These are phyloP conservation scores for Anthopleura sola DNA, from an alignment of 64 coral and sea anemone species.

Conservation along the genomic window DNA sequence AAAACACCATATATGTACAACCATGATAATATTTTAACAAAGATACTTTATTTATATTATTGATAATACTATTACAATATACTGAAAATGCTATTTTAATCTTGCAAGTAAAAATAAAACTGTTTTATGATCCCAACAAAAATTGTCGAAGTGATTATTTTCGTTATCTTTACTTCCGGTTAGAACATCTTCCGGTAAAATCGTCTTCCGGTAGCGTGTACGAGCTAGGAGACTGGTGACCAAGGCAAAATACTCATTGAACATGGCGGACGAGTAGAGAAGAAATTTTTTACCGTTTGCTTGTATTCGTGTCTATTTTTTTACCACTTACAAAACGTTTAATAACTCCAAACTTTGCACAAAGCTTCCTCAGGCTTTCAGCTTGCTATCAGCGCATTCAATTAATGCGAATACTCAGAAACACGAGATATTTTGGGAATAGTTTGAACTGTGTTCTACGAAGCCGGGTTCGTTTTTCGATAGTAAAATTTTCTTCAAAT, in stretches of 20 bases:
- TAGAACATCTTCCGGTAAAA: not conserved
- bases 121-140: not conserved
- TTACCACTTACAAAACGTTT: not conserved
- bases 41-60: too few relatives aligned
- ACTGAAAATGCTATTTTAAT: not conserved
- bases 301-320: not conserved
- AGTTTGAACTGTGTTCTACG: not conserved
- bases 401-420: not conserved
- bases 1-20: too few relatives aligned
- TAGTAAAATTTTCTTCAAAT: conserved; percentile 9
- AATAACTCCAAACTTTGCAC: not conserved
- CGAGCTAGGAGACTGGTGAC: not conserved
- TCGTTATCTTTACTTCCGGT: not conserved
- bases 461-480: not conserved
- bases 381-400: not conserved
- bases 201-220: not conserved
- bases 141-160: not conserved
- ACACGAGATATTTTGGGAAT: conserved; percentile 7
- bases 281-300: not conserved
- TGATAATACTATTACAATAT: too few relatives aligned
- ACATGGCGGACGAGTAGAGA: conserved; percentile 3
- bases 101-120: not conserved
- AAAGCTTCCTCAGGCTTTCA: not conserved
- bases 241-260: not conserved
- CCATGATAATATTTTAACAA: too few relatives aligned